Evolutionary conservation across 1,140 invertebrate species (phyloP), one percentile per base, ranked within the genome.

Genomic region (Globodera ellingtonae): DNA sequence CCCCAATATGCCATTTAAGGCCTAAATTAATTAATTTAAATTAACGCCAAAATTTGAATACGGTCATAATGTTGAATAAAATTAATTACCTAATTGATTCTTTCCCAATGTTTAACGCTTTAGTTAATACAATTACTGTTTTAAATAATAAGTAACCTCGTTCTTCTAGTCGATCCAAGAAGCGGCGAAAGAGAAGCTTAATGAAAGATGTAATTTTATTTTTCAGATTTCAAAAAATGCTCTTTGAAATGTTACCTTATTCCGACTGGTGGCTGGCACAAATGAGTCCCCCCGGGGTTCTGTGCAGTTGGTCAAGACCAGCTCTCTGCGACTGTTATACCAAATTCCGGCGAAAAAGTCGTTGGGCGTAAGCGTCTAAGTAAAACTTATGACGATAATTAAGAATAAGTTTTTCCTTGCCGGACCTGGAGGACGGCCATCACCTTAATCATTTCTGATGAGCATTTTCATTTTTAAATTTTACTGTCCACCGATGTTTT

Each of bases 141-240:
- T 52, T 62, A 10, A 15, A 18, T 18, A 62, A 62, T 18, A 15
- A 62, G 1, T 35, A 62, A 62, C 56, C 56, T 47, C 82, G 78
- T 62, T 86, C 89, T 81, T 88, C 87, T 18, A 89, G 72, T 52
- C 82, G 82, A 62, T 82, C 82, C 66, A 88, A 72, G 75, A 80
- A 82, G 24, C 88, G 85, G 59, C 81, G 79, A 71, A 88, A 89
- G 5, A 89, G 59, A 75, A 86, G 21, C 46, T 83, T 78, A 62
- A 70, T 56, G 47, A 21, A 59, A n/a, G 13, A 66, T n/a, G 35
- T 21, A n/a, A 24, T 24, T 24, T 24, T 6, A 75, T 18, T 21
- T 21, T 35, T 35, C 3, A 2, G 3, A 35, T 35, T 35, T 35
- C 35, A 35, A 35, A 1, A 35, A 35, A 35, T 35, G 35, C 35